A percentile compares a stretch with the other conserved stretches of the same genome.
phyloP scores from a whole-genome alignment of 2,797 vertebrate genomes.

The Syncerus caffer region DNA sequence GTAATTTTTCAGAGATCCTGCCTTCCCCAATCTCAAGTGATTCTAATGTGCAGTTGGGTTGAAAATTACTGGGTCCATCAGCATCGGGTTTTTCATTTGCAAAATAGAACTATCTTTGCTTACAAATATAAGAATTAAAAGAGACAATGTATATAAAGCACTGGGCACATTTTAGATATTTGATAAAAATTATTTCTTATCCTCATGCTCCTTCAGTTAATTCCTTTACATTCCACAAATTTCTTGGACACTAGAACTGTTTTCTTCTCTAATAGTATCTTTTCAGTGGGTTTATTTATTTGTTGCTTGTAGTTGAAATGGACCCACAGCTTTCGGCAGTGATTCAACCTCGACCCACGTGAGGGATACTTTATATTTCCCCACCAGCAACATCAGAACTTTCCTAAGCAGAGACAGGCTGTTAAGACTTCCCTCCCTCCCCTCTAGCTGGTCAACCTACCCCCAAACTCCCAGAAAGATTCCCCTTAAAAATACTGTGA shows the following conservation, averaged over 20 bases:
- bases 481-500: neutral
- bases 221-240: neutral
- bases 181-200: neutral
- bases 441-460: neutral
- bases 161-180: neutral
- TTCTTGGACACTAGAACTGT: neutral
- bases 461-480: neutral
- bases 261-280: slow-evolving; percentile 9
- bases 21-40: neutral
- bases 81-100: neutral
- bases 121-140: neutral
- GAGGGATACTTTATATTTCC: neutral
- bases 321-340: neutral
- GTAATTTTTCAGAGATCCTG: neutral
- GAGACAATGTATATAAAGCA: neutral
- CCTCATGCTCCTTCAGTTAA: neutral
- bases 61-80: neutral
- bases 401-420: neutral
- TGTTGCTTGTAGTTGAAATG: slow-evolving; percentile 9
- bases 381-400: neutral
- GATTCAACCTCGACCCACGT: neutral
- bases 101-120: slow-evolving; percentile 7
- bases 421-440: neutral
- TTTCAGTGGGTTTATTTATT: neutral
- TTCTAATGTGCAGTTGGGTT: neutral